A percentile compares a stretch with the other conserved stretches of the same genome.
These are phyloP conservation scores for Catharus ustulatus DNA, from an alignment of 2,797 vertebrate genomes.

Conservation along the genomic window DNA sequence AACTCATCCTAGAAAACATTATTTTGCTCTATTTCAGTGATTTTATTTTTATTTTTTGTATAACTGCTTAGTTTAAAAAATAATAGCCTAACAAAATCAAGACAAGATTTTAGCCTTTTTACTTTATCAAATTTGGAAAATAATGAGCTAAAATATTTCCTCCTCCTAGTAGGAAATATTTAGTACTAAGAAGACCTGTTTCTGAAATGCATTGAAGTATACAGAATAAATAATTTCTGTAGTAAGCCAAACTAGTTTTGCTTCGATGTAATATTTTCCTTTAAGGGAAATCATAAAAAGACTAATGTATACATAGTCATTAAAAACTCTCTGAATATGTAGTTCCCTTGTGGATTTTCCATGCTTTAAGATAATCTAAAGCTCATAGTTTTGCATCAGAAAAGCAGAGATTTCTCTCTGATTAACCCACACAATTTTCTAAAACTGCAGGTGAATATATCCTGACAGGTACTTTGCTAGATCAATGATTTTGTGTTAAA, in stretches of 20 bases:
- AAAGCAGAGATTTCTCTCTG: neutral
- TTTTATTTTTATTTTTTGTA: neutral
- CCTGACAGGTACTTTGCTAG: neutral
- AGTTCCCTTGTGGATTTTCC: neutral
- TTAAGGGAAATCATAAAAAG: constrained; percentile 20
- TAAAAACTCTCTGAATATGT: neutral
- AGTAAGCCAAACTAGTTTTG: neutral
- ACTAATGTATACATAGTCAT: constrained; percentile 30
- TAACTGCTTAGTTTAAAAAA: neutral
- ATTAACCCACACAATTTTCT: neutral
- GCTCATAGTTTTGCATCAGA: neutral
- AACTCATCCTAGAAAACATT: neutral
- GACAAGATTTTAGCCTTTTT: neutral
- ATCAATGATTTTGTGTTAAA: neutral
- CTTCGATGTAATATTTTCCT: constrained; percentile 48
- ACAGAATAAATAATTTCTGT: neutral
- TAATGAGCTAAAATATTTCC: neutral
- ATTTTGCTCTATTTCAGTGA: neutral
- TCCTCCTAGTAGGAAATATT: neutral
- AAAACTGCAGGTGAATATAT: neutral
- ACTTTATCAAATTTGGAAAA: neutral
- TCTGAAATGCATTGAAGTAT: neutral
- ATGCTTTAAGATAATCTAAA: neutral
- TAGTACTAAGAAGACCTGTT: neutral
- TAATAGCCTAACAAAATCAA: neutral